These are phyloP conservation scores for Lepas anatifera DNA, from an alignment of 2,888 invertebrate genomes.

Conservation along the genomic window DNA sequence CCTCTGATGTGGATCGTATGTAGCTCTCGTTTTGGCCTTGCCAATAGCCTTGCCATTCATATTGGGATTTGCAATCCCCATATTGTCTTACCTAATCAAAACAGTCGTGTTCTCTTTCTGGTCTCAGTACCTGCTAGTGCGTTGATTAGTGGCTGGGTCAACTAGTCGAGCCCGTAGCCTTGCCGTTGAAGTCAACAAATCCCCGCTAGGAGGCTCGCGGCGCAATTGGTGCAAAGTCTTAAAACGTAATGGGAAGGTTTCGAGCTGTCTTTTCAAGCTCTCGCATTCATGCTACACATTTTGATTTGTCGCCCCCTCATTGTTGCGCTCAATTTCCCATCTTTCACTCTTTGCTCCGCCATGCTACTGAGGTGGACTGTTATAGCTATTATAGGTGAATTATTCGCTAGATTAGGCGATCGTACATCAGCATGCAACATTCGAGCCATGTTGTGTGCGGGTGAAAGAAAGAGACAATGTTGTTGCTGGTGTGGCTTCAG, in stretches of 20 bases:
- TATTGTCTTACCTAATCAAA: too few species aligned
- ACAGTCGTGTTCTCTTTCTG: constrained; percentile 23
- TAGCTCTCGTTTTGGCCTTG: too few species aligned
- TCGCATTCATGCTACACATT: neutral
- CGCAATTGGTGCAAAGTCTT: too few species aligned
- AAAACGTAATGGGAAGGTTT: too few species aligned
- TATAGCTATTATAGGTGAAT: neutral
- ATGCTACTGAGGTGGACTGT: neutral
- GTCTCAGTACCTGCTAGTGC: constrained; percentile 15
- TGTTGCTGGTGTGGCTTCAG: too few species aligned
- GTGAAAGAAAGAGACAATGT: neutral
- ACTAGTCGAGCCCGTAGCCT: neutral
- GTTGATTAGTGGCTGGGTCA: too few species aligned
- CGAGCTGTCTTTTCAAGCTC: neutral
- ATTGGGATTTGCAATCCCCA: too few species aligned
- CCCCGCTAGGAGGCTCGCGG: too few species aligned
- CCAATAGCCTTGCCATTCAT: too few species aligned
- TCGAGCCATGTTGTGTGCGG: neutral
- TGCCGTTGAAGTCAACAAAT: neutral
- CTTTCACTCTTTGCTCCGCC: neutral
- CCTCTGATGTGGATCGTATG: too few species aligned
- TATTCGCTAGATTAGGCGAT: neutral
- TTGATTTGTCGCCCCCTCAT: neutral
- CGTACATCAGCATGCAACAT: neutral
- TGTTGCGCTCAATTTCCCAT: constrained; percentile 7